phyloP scores from a whole-genome alignment of 37 sponge, comb jelly and placozoan species.

The Beroe ovata region DNA sequence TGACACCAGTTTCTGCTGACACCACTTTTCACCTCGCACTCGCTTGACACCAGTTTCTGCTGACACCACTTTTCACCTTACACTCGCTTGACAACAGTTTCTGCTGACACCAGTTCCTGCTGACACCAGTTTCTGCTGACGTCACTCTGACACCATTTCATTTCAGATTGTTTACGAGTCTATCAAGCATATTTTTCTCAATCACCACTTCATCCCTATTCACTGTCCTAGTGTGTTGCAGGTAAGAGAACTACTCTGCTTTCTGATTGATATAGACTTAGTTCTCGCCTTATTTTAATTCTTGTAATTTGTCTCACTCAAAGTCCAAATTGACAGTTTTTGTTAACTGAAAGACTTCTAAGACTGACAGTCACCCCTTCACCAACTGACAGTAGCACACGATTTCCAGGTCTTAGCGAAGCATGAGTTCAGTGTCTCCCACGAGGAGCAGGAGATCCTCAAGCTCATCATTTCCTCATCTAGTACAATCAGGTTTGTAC shows the following conservation, averaged over 20 bases:
- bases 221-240: conserved; percentile 29
- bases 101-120: not conserved
- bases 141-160: not conserved
- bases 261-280: too few species aligned
- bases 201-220: conserved; percentile 59
- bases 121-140: not conserved
- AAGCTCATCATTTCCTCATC: conserved; percentile 47
- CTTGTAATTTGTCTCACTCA: not conserved
- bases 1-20: not conserved
- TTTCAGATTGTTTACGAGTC: conserved; percentile 16
- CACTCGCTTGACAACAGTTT: not conserved
- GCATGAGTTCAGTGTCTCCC: conserved; percentile 8
- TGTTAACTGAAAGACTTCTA: not conserved
- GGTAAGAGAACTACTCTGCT: too few species aligned
- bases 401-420: conserved; percentile 27
- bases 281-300: too few species aligned
- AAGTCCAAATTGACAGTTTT: not conserved
- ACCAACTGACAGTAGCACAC: too few species aligned
- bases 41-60: not conserved
- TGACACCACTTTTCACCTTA: not conserved
- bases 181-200: conserved; percentile 39
- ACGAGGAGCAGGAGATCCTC: conserved; percentile 52
- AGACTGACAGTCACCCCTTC: not conserved
- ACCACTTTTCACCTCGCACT: not conserved
- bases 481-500: conserved; percentile 34